These are phyloP conservation scores for Eurosta solidaginis DNA, from an alignment of 1,140 invertebrate species.

Conservation along the genomic window DNA sequence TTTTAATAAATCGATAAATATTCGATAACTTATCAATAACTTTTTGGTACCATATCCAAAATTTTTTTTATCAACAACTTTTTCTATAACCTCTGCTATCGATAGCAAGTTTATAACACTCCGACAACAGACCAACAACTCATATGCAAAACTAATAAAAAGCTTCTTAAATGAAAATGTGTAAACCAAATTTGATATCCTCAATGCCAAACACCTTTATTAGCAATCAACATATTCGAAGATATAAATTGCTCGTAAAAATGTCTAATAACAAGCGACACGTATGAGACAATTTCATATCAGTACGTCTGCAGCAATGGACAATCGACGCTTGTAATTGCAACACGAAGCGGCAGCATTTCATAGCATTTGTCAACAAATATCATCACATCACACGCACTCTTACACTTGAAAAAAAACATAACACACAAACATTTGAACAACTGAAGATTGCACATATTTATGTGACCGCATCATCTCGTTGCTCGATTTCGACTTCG, in stretches of 20 bases:
- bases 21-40: too few species aligned
- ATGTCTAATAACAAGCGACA: not conserved
- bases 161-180: not conserved
- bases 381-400: not conserved
- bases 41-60: too few species aligned
- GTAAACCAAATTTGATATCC: not conserved
- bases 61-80: too few species aligned
- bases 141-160: too few species aligned
- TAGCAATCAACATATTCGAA: not conserved
- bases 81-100: too few species aligned
- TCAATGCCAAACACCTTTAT: not conserved
- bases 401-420: not conserved
- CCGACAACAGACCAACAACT: too few species aligned
- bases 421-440: not conserved
- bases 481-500: not conserved
- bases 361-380: not conserved
- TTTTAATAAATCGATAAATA: too few species aligned
- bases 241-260: not conserved
- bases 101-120: too few species aligned
- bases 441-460: not conserved
- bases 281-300: not conserved
- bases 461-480: not conserved
- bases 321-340: slow-evolving; percentile 2
- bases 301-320: not conserved
- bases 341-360: slow-evolving; percentile 6